phyloP scores from a whole-genome alignment of 2,888 invertebrate species.

The Parnassius smintheus region DNA sequence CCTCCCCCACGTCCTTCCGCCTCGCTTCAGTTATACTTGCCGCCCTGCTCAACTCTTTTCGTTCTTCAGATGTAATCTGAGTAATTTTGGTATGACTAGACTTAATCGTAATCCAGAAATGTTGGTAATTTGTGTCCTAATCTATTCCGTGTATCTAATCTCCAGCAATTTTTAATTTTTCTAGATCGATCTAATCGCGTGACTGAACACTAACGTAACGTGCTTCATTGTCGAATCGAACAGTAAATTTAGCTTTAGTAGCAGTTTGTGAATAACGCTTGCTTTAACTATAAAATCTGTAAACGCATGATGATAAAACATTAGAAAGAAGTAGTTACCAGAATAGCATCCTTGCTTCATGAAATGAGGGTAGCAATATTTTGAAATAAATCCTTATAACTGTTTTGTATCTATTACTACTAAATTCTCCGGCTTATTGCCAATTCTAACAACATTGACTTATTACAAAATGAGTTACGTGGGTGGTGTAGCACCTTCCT shows the following conservation, averaged over 20 bases:
- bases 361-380: too few species aligned
- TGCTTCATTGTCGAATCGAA: background rate
- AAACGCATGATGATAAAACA: too few species aligned
- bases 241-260: background rate
- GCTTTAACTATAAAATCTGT: too few species aligned
- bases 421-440: conserved; percentile 11
- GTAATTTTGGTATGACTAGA: conserved; percentile 22
- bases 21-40: conserved; percentile 35
- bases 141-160: background rate
- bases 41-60: conserved; percentile 39
- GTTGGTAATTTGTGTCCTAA: background rate
- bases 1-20: conserved; percentile 61
- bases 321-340: too few species aligned
- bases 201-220: background rate
- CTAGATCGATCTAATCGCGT: background rate
- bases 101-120: background rate
- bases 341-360: too few species aligned
- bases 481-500: conserved; percentile 50
- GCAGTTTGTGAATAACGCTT: background rate
- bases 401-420: conserved; percentile 1
- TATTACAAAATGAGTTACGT: conserved; percentile 49
- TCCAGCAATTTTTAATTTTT: background rate
- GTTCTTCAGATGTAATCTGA: conserved; percentile 34
- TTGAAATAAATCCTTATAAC: background rate
- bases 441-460: conserved; percentile 34